Evolutionary conservation across 2,888 invertebrate genomes (phyloP).

Genomic region (Brachylomia viminalis): DNA sequence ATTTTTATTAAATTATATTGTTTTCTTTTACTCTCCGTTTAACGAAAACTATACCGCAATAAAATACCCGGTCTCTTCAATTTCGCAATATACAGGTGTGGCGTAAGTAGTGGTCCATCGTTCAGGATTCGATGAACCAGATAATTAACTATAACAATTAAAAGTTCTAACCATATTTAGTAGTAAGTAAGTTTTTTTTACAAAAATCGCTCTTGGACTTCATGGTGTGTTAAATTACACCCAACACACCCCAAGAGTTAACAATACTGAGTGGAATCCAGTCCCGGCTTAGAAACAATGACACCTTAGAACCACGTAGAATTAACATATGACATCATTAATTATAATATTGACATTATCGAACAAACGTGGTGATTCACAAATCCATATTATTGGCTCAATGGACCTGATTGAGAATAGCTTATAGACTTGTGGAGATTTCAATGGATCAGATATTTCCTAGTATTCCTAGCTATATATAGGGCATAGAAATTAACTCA

Average conservation of each 20-base stretch:
- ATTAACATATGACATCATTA: conserved; percentile 68
- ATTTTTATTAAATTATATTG: too few relatives aligned
- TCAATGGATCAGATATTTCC: conserved; percentile 1
- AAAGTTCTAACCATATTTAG: too few relatives aligned
- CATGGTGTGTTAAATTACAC: too few relatives aligned
- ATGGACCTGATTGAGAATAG: conserved; percentile 25
- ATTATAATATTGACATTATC: conserved; percentile 66
- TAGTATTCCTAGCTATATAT: background rate
- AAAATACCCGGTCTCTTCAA: too few relatives aligned
- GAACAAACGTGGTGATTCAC: conserved; percentile 64
- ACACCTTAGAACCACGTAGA: conserved; percentile 31
- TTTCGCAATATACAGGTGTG: too few relatives aligned
- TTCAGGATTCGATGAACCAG: too few relatives aligned
- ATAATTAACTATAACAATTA: too few relatives aligned
- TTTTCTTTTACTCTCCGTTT: too few relatives aligned
- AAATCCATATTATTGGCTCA: conserved; percentile 50
- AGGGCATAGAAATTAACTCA: background rate
- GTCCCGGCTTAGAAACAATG: conserved; percentile 46
- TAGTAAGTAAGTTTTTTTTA: too few relatives aligned
- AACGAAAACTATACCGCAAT: too few relatives aligned
- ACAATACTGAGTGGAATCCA: conserved; percentile 24
- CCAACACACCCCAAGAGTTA: background rate
- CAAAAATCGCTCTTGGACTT: too few relatives aligned
- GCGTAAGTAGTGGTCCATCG: too few relatives aligned
- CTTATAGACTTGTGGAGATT: conserved; percentile 36